These are phyloP conservation scores for Piprites chloris DNA, from an alignment of 2,113 vertebrate species.

Conservation along the genomic window DNA sequence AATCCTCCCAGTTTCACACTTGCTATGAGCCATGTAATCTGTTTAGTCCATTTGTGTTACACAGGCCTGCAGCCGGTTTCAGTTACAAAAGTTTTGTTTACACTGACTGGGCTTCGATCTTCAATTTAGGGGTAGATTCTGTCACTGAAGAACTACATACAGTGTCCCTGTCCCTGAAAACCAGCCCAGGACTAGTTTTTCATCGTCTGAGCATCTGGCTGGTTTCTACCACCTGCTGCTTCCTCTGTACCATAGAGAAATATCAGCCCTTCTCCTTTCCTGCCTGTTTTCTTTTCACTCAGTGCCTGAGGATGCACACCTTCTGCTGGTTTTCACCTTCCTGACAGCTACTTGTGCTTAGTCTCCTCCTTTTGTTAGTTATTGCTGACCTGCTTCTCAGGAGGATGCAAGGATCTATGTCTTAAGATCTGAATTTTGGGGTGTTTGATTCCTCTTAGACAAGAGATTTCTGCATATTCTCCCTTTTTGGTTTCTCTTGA, in stretches of 20 bases:
- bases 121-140: not conserved
- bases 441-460: not conserved
- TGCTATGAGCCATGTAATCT: not conserved
- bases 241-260: not conserved
- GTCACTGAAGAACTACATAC: not conserved
- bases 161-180: not conserved
- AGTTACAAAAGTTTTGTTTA: not conserved
- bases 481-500: not conserved
- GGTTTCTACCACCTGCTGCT: slow-evolving; percentile 46
- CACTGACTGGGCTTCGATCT: not conserved
- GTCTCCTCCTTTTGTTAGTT: not conserved
- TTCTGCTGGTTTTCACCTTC: not conserved
- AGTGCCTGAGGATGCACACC: not conserved
- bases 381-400: not conserved
- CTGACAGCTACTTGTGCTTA: not conserved
- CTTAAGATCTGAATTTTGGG: not conserved
- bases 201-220: not conserved
- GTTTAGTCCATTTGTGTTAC: not conserved
- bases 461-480: not conserved
- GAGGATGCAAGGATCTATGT: not conserved
- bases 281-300: not conserved
- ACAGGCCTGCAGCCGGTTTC: not conserved
- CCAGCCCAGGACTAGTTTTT: not conserved
- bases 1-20: not conserved
- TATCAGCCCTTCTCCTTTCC: not conserved